phyloP scores from a whole-genome alignment of 2,888 invertebrate species.

The Julus scanicus region DNA sequence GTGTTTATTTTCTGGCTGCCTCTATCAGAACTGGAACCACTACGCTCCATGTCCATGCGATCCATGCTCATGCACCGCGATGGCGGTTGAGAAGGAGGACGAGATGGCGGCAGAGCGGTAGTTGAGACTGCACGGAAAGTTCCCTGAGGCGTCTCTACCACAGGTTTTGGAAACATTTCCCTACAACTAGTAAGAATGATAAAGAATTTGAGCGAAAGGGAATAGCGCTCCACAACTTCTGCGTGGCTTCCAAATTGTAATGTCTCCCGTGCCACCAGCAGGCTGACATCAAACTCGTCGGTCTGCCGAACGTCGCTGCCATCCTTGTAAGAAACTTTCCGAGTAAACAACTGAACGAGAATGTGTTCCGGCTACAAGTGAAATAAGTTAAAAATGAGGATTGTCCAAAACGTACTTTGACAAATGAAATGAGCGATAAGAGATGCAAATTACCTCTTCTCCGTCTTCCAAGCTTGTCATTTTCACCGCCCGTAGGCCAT shows the following conservation, averaged over 20 bases:
- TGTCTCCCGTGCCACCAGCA: slow-evolving; percentile 73
- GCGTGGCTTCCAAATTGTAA: slow-evolving; percentile 62
- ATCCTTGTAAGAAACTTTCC: slow-evolving; percentile 72
- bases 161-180: slow-evolving; percentile 70
- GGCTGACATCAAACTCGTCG: slow-evolving; percentile 76
- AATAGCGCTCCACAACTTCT: slow-evolving; percentile 64
- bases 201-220: slow-evolving; percentile 72
- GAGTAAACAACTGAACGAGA: slow-evolving; percentile 73
- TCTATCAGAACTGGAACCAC: background rate
- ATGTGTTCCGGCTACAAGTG: slow-evolving; percentile 70
- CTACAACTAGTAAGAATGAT: slow-evolving; percentile 72
- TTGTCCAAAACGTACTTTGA: background rate
- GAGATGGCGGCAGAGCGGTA: slow-evolving; percentile 53
- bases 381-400: background rate
- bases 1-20: background rate
- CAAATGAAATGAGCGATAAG: background rate
- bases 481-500: slow-evolving; percentile 75
- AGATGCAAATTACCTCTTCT: slow-evolving; percentile 57
- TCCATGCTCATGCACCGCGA: slow-evolving; percentile 36
- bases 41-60: slow-evolving; percentile 5
- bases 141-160: slow-evolving; percentile 73
- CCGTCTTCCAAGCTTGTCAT: slow-evolving; percentile 68
- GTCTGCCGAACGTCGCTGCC: slow-evolving; percentile 72
- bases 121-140: slow-evolving; percentile 72
- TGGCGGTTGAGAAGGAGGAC: slow-evolving; percentile 48